phyloP scores from a whole-genome alignment of 2,797 vertebrate genomes.

The Perodicticus potto region DNA sequence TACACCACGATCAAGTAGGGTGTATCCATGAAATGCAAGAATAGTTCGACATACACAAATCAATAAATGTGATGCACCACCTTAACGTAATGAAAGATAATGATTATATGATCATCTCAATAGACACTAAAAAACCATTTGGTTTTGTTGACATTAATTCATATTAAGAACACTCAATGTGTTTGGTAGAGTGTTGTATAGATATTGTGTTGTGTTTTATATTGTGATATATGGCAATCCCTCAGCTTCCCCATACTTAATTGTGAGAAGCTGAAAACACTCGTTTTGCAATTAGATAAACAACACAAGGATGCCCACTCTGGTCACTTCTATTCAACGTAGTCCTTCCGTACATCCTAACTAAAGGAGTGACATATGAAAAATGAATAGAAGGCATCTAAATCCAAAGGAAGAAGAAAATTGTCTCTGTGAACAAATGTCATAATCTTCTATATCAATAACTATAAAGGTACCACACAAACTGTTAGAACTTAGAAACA shows the following conservation, averaged over 20 bases:
- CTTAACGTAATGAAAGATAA: background rate
- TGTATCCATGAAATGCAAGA: background rate
- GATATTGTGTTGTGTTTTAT: background rate
- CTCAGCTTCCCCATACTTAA: background rate
- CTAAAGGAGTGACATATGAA: background rate
- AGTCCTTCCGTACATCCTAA: background rate
- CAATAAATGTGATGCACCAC: background rate
- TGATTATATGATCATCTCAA: no score
- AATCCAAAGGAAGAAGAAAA: background rate
- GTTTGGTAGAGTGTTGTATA: background rate
- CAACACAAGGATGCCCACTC: background rate
- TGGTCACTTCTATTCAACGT: background rate
- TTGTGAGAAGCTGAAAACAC: background rate
- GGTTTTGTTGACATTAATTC: background rate
- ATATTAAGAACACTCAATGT: background rate
- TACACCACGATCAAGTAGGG: no score
- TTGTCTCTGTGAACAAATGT: background rate
- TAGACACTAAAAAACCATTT: background rate
- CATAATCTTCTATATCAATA: no score
- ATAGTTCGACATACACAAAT: background rate
- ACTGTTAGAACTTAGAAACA: background rate
- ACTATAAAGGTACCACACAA: background rate
- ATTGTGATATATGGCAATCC: no score
- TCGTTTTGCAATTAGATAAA: background rate
- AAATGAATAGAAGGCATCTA: background rate